A percentile compares a stretch with the other conserved stretches of the same genome.
Conservation (phyloP, 2,888 invertebrate genomes). For the Octodonta nipae region DNA sequence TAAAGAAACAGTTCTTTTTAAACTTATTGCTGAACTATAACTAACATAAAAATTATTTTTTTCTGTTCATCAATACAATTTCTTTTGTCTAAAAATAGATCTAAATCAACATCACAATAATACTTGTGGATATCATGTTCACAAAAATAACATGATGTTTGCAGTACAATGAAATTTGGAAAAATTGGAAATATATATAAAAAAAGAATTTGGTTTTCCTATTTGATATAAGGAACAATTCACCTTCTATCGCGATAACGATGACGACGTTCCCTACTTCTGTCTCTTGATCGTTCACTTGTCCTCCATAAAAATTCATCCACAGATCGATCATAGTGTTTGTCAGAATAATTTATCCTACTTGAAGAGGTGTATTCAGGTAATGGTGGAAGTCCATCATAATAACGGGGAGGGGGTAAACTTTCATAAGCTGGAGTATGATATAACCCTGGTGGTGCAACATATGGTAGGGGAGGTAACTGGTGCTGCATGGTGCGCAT, state of each 20-base stretch:
- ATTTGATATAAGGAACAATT: conserved; percentile 4
- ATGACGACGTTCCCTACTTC: conserved; percentile 28
- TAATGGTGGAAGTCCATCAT: conserved; percentile 64
- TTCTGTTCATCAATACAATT: too few relatives aligned
- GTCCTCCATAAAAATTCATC: conserved; percentile 80
- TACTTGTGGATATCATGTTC: too few relatives aligned
- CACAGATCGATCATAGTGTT: conserved; percentile 72
- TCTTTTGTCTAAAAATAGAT: too few relatives aligned
- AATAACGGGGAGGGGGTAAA: conserved; percentile 55
- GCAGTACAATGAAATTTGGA: too few relatives aligned
- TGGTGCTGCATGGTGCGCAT: conserved; percentile 81
- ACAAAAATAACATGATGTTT: too few relatives aligned
- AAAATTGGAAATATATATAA: too few relatives aligned
- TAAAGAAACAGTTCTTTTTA: background rate
- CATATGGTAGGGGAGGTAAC: conserved; percentile 72
- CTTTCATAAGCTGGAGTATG: conserved; percentile 12
- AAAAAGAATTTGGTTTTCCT: background rate
- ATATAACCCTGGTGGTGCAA: conserved; percentile 46
- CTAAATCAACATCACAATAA: too few relatives aligned
- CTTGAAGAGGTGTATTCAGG: conserved; percentile 57
- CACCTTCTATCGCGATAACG: conserved; percentile 39
- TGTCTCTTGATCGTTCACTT: conserved; percentile 33
- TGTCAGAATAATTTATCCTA: conserved; percentile 41
- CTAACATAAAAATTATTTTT: conserved; percentile 1
- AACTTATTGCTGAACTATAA: conserved; percentile 1